Evolutionary conservation across 2,888 invertebrate species (phyloP).

Genomic region (Cyrtodaria siliqua): DNA sequence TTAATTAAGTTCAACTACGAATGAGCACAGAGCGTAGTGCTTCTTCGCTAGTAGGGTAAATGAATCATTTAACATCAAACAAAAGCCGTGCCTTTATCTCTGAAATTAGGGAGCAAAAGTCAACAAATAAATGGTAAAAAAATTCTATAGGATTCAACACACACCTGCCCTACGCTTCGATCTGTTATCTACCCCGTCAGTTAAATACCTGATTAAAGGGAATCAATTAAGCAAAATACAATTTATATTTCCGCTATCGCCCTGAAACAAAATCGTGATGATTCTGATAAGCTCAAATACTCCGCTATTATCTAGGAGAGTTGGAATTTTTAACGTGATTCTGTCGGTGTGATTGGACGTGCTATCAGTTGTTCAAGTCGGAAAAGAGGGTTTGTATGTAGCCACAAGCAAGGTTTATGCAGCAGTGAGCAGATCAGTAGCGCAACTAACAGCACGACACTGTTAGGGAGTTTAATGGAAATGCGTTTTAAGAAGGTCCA

Average conservation of each 20-base stretch:
- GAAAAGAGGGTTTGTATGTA: too few species aligned
- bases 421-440: not conserved
- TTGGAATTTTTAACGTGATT: not conserved
- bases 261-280: conserved; percentile 42
- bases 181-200: conserved; percentile 30
- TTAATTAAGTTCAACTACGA: conserved; percentile 37
- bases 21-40: not conserved
- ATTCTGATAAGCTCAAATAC: conserved; percentile 24
- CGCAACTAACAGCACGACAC: too few species aligned
- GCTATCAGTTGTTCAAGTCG: too few species aligned
- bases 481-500: too few species aligned
- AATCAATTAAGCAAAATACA: conserved; percentile 57
- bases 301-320: conserved; percentile 2
- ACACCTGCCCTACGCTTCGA: conserved; percentile 38
- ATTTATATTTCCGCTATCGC: conserved; percentile 52
- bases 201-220: conserved; percentile 47
- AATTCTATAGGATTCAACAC: conserved; percentile 20
- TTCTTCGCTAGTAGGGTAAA: conserved; percentile 1
- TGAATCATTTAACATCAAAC: conserved; percentile 43
- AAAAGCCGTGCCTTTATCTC: conserved; percentile 29
- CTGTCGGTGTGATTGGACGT: too few species aligned
- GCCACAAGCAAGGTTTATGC: too few species aligned
- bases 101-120: conserved; percentile 47
- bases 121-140: conserved; percentile 48
- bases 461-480: too few species aligned